Evolutionary conservation across 1,140 invertebrate genomes (phyloP), one percentile per base, ranked within the genome.

Genomic region (Augochlora pura): DNA sequence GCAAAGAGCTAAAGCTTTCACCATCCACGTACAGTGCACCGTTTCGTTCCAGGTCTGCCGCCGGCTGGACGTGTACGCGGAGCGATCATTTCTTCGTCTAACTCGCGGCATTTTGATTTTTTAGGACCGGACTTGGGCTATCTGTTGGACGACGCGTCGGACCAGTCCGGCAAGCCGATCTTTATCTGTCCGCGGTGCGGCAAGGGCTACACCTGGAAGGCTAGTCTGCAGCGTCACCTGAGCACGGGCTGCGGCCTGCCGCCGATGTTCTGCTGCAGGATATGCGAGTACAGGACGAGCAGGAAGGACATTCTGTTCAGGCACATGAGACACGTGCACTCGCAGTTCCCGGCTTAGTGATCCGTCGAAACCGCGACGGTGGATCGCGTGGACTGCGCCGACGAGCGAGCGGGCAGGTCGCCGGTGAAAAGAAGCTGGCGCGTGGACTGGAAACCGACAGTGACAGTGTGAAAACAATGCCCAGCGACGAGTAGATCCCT

Each of bases 181-280:
- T 87, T 87, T 46, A 49, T 84, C 32, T 94, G 93, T 65, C 79
- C 85, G 23, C 88, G 90, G 32, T 94, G 93, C 78, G 89, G 89
- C 25, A 91, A 93, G 70, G 84, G 86, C 42, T 93, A 93, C 71
- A 88, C 86, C 7, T 88, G 89, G 60, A 93, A 91, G 62, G 86
- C 89, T 54, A 89, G 90, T 42, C 86, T 94, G 0, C 90, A 90
- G 46, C 90, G 93, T 10, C 94, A 94, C 81, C 84, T 93, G 77
- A 88, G 90, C 65, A 92, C 93, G 39, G 92, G 94, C 62, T 94
- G 94, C 83, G 93, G 93, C 9, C 90, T 91, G n/a, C 90, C 92
- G 65, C 93, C 93, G 7, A 93, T 93, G 77, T 92, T 94, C 71
- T 86, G 87, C n/a, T 95, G 94, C 85, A 86, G 91, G n/a, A 78